Evolutionary conservation across 2,888 invertebrate species (phyloP).

Genomic region (Acanthacorydalis orientalis): DNA sequence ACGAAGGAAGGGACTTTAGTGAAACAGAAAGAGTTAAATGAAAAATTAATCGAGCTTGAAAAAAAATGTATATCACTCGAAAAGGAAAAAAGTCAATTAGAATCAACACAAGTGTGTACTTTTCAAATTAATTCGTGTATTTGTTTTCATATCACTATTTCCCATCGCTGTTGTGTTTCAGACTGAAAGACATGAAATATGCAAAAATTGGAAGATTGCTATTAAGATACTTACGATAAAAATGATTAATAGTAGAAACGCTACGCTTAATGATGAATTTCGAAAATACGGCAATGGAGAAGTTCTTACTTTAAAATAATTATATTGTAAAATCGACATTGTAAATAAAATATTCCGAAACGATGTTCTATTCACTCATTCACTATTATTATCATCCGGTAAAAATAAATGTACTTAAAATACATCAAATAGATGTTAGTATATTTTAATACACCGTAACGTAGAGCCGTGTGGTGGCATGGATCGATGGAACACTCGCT

Average conservation of each 20-base stretch:
- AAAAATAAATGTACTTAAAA: too few relatives aligned
- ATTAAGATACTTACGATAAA: neutral
- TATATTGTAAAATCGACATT: too few relatives aligned
- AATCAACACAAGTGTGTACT: neutral
- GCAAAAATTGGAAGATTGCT: neutral
- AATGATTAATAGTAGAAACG: neutral
- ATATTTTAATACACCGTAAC: too few relatives aligned
- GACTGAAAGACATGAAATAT: slow-evolving; percentile 1
- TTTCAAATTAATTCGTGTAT: neutral
- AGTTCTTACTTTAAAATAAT: too few relatives aligned
- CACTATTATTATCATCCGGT: too few relatives aligned
- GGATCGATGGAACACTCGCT: too few relatives aligned
- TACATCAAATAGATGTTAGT: too few relatives aligned
- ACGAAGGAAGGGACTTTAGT: neutral
- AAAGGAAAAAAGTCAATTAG: neutral
- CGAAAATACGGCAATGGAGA: too few relatives aligned
- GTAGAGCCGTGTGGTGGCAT: too few relatives aligned
- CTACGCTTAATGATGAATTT: too few relatives aligned
- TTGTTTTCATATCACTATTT: neutral
- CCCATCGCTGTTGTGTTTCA: neutral
- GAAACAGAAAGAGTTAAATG: neutral
- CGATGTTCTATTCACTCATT: too few relatives aligned
- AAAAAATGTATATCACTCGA: neutral
- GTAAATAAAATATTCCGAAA: too few relatives aligned
- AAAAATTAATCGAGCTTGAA: neutral